Evolutionary conservation across 2,797 vertebrate genomes (phyloP), one percentile per base, ranked within the genome.

Genomic region (Ciconia nigra): DNA sequence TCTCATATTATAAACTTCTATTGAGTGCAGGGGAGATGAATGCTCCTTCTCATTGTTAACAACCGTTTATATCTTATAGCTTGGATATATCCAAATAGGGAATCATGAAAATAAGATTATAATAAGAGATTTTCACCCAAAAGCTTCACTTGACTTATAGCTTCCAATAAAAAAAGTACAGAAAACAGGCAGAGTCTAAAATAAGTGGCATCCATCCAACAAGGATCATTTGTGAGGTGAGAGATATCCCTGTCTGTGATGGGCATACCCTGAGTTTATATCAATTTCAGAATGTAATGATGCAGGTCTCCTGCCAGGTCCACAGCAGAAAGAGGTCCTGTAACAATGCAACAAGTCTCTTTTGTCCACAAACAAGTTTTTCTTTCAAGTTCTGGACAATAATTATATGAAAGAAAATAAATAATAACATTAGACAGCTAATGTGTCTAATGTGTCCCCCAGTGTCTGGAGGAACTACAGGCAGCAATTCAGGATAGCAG

Each of bases 211-310:
- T 42, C 2, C 7, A 39, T 74, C 29, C 46, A 55, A 47, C 10
- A 41, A 18, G 20, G 35, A 72, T 0, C 0, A n/a, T 73, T 70
- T 70, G 31, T 59, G 52, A 67, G 16, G 11, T 1, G 2, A 44
- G 35, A 72, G 4, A 74, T 44, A 15, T 66, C 13, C 20, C 19
- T n/a, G 13, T 44, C 22, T 86, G 7, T 71, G 39, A 55, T 31
- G 21, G 18, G 8, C 13, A 70, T 33, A 44, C 5, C 10, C 19
- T 44, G 25, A 44, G 8, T 22, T 84, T 78, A 11, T 87, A 42
- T 41, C 52, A 35, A 41, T 78, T 90, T 81, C 78, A 74, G 52
- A 84, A 92, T 2, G 2, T 25, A 81, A 35, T n/a, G 26, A 72
- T 67, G 9, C 52, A 42, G 21, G 9, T 91, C 20, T 73, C 9